Percentiles rank a stretch among this genome's conserved stretches.
Evolutionary conservation across 2,888 invertebrate species (phyloP).

Genomic region (Xanthia togata): DNA sequence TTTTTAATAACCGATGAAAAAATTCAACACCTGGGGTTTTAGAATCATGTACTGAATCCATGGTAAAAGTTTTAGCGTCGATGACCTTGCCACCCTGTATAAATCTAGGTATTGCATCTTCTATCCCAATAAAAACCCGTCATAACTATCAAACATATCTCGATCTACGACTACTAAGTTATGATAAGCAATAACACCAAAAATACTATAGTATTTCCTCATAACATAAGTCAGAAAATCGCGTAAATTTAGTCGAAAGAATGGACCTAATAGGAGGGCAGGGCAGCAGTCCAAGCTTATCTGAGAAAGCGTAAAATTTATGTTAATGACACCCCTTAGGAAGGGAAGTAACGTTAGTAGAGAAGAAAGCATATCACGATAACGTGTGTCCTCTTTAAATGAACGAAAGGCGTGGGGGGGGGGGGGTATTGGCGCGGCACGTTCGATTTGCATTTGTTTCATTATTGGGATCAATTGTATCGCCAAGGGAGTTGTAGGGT

Average conservation of each 20-base stretch:
- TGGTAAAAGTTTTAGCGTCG: too few species aligned
- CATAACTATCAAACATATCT: constrained; percentile 25
- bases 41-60: too few species aligned
- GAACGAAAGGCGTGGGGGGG: constrained; percentile 64
- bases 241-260: constrained; percentile 77
- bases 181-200: constrained; percentile 65
- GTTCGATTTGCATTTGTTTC: constrained; percentile 28
- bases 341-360: constrained; percentile 80
- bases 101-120: background rate
- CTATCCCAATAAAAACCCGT: constrained; percentile 16
- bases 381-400: constrained; percentile 82
- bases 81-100: too few species aligned
- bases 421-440: constrained; percentile 12
- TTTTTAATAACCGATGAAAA: too few species aligned
- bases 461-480: constrained; percentile 40
- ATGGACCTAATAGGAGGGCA: constrained; percentile 80
- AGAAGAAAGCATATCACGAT: constrained; percentile 79
- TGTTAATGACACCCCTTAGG: constrained; percentile 83
- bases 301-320: constrained; percentile 85
- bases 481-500: constrained; percentile 14
- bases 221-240: constrained; percentile 78
- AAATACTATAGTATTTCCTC: constrained; percentile 71
- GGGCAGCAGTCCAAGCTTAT: constrained; percentile 84
- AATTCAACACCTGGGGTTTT: too few species aligned
- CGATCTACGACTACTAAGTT: constrained; percentile 51